Conservation (phyloP, 2,888 invertebrate genomes). For the Pachycephus smyrnensis region DNA sequence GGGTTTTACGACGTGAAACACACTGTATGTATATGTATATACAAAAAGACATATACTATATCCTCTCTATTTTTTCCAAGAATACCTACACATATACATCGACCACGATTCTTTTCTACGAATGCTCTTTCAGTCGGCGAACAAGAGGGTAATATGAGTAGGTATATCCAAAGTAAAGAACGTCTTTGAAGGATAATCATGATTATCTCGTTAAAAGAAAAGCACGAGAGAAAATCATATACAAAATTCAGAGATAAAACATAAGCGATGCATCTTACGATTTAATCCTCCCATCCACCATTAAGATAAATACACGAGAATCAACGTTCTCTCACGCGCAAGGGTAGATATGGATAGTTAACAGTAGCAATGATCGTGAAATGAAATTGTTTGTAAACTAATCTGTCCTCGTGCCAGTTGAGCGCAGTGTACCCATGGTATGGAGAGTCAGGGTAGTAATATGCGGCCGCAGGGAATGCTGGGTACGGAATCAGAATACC, state of each 20-base stretch:
- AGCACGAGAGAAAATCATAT: neutral
- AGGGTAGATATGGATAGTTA: neutral
- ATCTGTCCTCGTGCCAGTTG: constrained; percentile 36
- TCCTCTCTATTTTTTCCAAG: neutral
- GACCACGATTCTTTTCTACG: neutral
- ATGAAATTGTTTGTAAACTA: constrained; percentile 48
- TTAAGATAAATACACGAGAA: neutral
- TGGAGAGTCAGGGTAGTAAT: constrained; percentile 11
- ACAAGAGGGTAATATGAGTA: neutral
- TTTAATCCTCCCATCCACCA: neutral
- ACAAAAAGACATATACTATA: neutral
- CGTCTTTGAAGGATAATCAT: neutral
- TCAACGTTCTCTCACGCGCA: neutral
- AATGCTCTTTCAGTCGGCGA: neutral
- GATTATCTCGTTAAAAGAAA: neutral
- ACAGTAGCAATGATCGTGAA: constrained; percentile 17
- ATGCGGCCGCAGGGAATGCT: constrained; percentile 32
- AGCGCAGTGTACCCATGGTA: constrained; percentile 9
- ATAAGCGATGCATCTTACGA: neutral
- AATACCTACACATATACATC: neutral
- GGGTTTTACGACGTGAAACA: neutral
- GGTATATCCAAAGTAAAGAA: neutral
- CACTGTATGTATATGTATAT: neutral
- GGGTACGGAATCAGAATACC: constrained; percentile 41
- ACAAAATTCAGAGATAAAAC: neutral